Percentiles rank a stretch among this genome's conserved stretches.
These are phyloP conservation scores for Cotesia chilonis DNA, from an alignment of 1,140 invertebrate species.

Conservation along the genomic window DNA sequence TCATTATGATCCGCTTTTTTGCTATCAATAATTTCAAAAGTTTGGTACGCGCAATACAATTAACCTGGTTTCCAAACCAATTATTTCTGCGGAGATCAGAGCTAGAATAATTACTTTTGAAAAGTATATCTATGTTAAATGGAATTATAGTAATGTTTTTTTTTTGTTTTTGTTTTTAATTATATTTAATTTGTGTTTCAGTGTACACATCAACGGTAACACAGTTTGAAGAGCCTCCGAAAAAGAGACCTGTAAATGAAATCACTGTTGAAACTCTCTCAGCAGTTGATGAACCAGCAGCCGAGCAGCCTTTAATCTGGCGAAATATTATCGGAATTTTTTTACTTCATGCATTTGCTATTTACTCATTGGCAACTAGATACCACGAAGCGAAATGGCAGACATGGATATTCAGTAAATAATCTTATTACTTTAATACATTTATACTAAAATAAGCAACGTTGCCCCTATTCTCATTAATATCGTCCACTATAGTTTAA, in stretches of 20 bases:
- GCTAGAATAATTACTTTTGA: not conserved
- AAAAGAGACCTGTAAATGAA: conserved; percentile 32
- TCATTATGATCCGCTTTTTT: not conserved
- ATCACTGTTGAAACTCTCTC: conserved; percentile 36
- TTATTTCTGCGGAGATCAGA: too few species aligned
- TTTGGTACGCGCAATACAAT: too few species aligned
- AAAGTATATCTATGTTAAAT: not conserved
- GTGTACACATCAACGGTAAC: conserved; percentile 55
- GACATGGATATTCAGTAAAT: conserved; percentile 60
- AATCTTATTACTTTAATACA: not conserved
- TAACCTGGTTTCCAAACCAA: too few species aligned
- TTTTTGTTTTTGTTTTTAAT: not conserved
- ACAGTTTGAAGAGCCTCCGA: conserved; percentile 46
- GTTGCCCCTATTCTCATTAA: too few species aligned
- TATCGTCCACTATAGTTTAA: too few species aligned
- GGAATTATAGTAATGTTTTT: not conserved
- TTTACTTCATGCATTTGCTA: conserved; percentile 50
- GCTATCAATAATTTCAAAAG: too few species aligned
- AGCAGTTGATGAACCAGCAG: conserved; percentile 35
- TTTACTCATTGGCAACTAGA: conserved; percentile 46
- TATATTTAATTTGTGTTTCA: conserved; percentile 27
- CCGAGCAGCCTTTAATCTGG: conserved; percentile 55
- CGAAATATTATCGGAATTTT: conserved; percentile 53
- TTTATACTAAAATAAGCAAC: not conserved
- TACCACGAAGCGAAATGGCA: conserved; percentile 49